These are phyloP conservation scores for Amphipoea lucens DNA, from an alignment of 2,888 invertebrate species.

Conservation along the genomic window DNA sequence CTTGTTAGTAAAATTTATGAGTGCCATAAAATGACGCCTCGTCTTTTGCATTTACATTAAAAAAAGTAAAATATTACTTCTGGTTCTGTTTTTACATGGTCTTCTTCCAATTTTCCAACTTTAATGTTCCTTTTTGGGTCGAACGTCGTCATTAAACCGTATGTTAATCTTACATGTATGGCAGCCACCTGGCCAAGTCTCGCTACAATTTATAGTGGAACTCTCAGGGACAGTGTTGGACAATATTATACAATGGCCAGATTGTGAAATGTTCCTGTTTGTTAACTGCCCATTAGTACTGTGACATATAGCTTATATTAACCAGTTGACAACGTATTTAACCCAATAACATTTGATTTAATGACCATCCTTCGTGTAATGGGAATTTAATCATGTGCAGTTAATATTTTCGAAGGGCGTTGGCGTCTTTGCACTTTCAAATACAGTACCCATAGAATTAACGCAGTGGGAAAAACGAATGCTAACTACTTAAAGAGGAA, in stretches of 20 bases:
- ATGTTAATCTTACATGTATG: slow-evolving; percentile 6
- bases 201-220: slow-evolving; percentile 40
- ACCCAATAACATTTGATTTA: slow-evolving; percentile 62
- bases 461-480: not conserved
- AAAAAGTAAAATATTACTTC: slow-evolving; percentile 32
- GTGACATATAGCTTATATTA: slow-evolving; percentile 53
- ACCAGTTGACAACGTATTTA: slow-evolving; percentile 46
- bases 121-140: not conserved
- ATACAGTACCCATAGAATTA: slow-evolving; percentile 8
- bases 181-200: slow-evolving; percentile 50
- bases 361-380: slow-evolving; percentile 36
- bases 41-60: slow-evolving; percentile 19
- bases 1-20: slow-evolving; percentile 18
- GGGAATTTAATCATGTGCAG: slow-evolving; percentile 31
- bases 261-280: slow-evolving; percentile 61
- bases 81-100: slow-evolving; percentile 13
- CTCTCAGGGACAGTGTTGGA: slow-evolving; percentile 42
- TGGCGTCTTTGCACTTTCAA: slow-evolving; percentile 34
- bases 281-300: slow-evolving; percentile 46
- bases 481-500: not conserved
- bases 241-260: slow-evolving; percentile 47
- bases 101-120: slow-evolving; percentile 6
- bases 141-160: slow-evolving; percentile 21
- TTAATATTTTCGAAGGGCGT: slow-evolving; percentile 36
- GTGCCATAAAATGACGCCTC: slow-evolving; percentile 19